Conservation (phyloP, 2,797 vertebrate genomes). For the Microtus agrestis region DNA sequence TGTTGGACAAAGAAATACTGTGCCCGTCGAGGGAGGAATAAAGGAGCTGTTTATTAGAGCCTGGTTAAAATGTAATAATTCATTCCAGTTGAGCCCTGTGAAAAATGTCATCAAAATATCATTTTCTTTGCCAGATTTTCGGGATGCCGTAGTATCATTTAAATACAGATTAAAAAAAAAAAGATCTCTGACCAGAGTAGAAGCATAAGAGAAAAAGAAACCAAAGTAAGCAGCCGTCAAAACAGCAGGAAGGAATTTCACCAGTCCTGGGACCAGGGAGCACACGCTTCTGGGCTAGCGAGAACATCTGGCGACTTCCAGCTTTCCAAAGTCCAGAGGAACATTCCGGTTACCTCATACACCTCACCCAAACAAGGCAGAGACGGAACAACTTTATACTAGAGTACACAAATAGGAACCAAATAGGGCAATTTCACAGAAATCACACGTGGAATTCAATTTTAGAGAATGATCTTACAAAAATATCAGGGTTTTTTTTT, state of each 20-base stretch:
- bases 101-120: conserved; percentile 82
- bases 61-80: conserved; percentile 83
- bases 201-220: conserved; percentile 85
- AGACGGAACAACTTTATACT: conserved; percentile 83
- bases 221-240: conserved; percentile 87
- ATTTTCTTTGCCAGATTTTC: conserved; percentile 81
- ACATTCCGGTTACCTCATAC: conserved; percentile 93
- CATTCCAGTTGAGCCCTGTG: conserved; percentile 81
- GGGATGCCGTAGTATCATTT: conserved; percentile 63
- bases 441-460: conserved; percentile 71
- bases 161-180: conserved; percentile 84
- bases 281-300: conserved; percentile 91
- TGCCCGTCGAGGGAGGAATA: conserved; percentile 74
- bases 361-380: conserved; percentile 84
- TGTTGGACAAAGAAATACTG: conserved; percentile 83
- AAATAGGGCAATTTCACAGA: conserved; percentile 82
- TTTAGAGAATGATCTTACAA: conserved; percentile 66
- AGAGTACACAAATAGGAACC: conserved; percentile 83
- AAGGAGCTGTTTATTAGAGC: conserved; percentile 80
- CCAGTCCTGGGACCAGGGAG: conserved; percentile 91
- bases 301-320: conserved; percentile 97
- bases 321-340: conserved; percentile 88
- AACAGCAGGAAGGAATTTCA: conserved; percentile 90
- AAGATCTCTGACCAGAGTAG: conserved; percentile 82
- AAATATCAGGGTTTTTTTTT: conserved; percentile 48